Evolutionary conservation across 1,140 invertebrate genomes (phyloP), one percentile per base, ranked within the genome.

Genomic region (Drosophila bipectinata): DNA sequence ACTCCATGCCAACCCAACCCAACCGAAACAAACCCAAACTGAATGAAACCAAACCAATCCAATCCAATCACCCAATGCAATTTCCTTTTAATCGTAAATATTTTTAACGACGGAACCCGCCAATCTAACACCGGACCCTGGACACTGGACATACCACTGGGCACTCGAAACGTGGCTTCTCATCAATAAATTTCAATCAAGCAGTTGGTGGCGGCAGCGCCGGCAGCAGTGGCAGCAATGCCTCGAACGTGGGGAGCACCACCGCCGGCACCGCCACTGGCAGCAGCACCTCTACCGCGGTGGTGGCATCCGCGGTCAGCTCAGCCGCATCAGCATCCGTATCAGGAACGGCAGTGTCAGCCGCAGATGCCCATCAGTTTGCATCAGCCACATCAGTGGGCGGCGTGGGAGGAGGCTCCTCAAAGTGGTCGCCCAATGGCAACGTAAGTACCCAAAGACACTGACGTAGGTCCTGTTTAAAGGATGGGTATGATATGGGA

Each of bases 11-110:
- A 30, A 34, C 8, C 32, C 8, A 34, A 77, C 62, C 53, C 37
- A 58, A 77, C 34, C 39, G 18, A 67, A 49, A 53, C 52, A 67
- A 49, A 53, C 52, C 28, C 49, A 32, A 57, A 51, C 53, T 28
- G 51, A 18, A 15, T 18, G 5, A 28, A 58, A 44, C 10, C 44
- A 39, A 72, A 47, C 82, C 82, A 80, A 82, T 72, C 69, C 75
- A 88, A 88, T 89, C 80, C 79, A 84, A 88, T 88, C 84, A 88
- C 89, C 84, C 74, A 76, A 89, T 89, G 84, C 84, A 84, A 88
- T 88, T 88, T 88, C 56, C 84, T 89, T 83, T 88, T 89, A 89
- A 88, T 83, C 84, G 84, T 88, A 88, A 88, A 88, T 88, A 88
- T 89, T 88, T 84, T 88, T 88, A 88, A 88, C 84, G 84, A 89